Base-by-base conservation (phyloP, 1,140 invertebrate genomes). In the Camponotus vicinus region DNA sequence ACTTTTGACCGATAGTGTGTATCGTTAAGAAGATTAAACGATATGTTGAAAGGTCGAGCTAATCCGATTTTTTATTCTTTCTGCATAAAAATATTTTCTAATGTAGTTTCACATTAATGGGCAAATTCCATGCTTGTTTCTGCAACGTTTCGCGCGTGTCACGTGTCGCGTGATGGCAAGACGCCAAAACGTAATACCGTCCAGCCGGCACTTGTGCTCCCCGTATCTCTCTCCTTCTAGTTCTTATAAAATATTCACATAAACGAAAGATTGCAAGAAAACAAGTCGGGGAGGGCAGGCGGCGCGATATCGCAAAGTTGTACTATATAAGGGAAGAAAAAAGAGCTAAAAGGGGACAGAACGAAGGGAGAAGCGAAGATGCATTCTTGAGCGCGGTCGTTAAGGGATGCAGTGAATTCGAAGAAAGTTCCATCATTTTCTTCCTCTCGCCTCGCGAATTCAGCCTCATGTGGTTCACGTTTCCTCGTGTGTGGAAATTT, bases 211-310 rank as follows among this genome's bases (percentile, higher is more conserved):
- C 71, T 40, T 27, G 27, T 27, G 27, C 49, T 27, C 15, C 9
- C 69, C 21, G 21, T 52, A 15, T 27, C 13, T 21, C 32, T 27
- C 13, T 21, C 32, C 52, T 61, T 49, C 55, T 57, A 76, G 75
- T 77, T 88, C 77, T 75, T 49, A 27, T 67, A 86, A 89, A 89
- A 89, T 89, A 89, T 89, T 89, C 86, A 89, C 52, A 63, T 49
- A 84, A 78, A 61, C 76, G 61, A 76, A 27, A 79, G 71, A 63
- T 87, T 57, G 37, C 55, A 13, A 55, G 86, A 61, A 78, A 85
- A 89, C 71, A 78, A 73, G 27, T 27, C 42, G 55, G 37, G n/a
- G 4, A 45, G 27, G 27, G 18, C 8, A 21, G 40, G 11, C 61
- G 21, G 3, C 7, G 42, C 27, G 67, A 78, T 86, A 70, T 52